phyloP scores from a whole-genome alignment of 2,113 vertebrate genomes.

The Megatriorchis doriae region DNA sequence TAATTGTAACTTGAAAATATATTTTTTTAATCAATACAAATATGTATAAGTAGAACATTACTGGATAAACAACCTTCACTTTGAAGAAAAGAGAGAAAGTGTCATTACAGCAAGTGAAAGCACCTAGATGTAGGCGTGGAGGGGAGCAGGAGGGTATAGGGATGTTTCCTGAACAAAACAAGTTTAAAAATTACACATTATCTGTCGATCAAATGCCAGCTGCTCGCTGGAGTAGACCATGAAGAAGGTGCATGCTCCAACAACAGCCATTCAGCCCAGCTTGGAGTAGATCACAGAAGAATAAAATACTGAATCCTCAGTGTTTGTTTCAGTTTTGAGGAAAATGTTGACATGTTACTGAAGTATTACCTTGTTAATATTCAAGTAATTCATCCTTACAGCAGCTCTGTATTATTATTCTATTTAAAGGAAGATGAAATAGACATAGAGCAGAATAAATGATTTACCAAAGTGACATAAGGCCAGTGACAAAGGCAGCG shows the following conservation, averaged over 20 bases:
- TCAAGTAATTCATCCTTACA: not conserved
- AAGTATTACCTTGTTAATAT: not conserved
- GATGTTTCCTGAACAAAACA: not conserved
- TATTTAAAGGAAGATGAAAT: not conserved
- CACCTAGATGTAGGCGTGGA: not conserved
- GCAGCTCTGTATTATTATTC: not conserved
- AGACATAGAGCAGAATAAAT: not conserved
- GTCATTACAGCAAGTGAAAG: not conserved
- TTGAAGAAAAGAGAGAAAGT: not conserved
- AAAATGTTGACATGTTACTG: not conserved
- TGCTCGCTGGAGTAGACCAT: not conserved
- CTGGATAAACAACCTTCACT: not conserved
- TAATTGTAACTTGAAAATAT: not conserved
- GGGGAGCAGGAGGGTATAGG: not conserved
- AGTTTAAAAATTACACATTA: not conserved
- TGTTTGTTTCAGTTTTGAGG: not conserved
- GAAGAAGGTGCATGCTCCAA: not conserved
- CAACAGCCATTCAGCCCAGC: not conserved
- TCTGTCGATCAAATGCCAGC: not conserved
- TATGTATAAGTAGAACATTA: not conserved
- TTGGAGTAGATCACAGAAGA: not conserved
- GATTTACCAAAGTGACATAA: not conserved
- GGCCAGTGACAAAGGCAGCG: not conserved
- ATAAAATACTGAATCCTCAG: not conserved
- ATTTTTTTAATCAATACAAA: not conserved